Evolutionary conservation across 2,797 vertebrate genomes (phyloP).

Genomic region (Lateolabrax maculatus): DNA sequence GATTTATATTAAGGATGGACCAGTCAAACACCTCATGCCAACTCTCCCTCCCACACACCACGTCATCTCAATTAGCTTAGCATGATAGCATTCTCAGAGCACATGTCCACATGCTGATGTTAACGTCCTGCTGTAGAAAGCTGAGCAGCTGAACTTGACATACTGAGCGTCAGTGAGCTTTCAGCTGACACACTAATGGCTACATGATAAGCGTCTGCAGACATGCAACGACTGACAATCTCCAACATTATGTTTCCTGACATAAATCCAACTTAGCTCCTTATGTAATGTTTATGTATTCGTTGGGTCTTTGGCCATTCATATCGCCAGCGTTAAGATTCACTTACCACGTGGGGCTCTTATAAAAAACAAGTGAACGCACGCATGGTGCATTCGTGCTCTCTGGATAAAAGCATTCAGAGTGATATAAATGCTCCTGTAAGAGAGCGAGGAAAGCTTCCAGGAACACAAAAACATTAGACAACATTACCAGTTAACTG

Average conservation of each 20-base stretch:
- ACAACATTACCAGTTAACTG: constrained; percentile 55
- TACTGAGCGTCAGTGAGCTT: too few species aligned
- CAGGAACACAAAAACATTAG: constrained; percentile 63
- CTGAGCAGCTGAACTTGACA: too few species aligned
- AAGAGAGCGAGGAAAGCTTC: constrained; percentile 43
- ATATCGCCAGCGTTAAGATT: not conserved
- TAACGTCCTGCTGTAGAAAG: not conserved
- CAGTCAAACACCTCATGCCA: not conserved
- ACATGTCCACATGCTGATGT: too few species aligned
- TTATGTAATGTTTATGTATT: not conserved
- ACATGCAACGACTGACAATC: not conserved
- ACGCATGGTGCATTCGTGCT: not conserved
- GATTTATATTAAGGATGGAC: not conserved
- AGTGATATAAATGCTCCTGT: constrained; percentile 27
- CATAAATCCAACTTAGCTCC: not conserved
- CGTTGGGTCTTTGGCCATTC: too few species aligned
- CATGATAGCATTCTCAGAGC: not conserved
- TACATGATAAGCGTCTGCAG: not conserved
- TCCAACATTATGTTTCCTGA: not conserved
- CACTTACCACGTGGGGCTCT: not conserved
- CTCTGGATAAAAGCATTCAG: constrained; percentile 26
- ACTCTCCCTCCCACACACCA: not conserved
- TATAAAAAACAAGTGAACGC: constrained; percentile 2
- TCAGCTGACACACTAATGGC: too few species aligned
- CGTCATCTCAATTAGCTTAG: not conserved